These are phyloP conservation scores for Ips typographus DNA, from an alignment of 1,140 invertebrate genomes.

Conservation along the genomic window DNA sequence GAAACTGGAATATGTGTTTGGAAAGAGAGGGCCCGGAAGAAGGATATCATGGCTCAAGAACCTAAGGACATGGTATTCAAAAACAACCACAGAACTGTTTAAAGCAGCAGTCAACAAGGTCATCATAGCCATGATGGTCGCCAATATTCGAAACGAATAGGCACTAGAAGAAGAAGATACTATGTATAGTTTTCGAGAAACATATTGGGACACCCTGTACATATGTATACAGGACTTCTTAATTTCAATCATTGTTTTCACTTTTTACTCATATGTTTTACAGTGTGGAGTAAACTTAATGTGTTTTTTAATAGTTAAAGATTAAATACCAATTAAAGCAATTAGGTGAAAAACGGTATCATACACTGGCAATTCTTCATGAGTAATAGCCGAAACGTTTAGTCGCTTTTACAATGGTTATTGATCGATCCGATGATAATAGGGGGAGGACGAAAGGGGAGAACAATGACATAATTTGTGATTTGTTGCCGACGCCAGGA, in stretches of 20 bases:
- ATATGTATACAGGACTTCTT: background rate
- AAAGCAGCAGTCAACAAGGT: no score
- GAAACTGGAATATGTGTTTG: no score
- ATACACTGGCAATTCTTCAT: background rate
- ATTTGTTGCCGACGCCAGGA: slow-evolving; percentile 18
- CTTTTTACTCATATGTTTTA: background rate
- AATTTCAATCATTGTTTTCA: background rate
- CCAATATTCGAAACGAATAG: no score
- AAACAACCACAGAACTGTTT: no score
- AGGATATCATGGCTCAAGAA: no score
- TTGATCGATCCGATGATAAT: slow-evolving; percentile 16
- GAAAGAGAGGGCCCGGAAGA: no score
- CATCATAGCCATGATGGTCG: no score
- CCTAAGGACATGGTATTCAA: no score
- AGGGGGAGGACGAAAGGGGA: slow-evolving; percentile 1
- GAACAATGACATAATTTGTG: slow-evolving; percentile 21
- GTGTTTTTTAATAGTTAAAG: background rate
- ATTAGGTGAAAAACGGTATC: background rate
- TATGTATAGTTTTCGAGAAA: no score
- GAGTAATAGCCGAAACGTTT: slow-evolving; percentile 11
- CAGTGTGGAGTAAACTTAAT: background rate
- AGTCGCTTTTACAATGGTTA: slow-evolving; percentile 13
- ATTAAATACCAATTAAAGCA: no score
- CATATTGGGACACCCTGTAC: background rate
- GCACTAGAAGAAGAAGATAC: no score